Evolutionary conservation across 2,888 invertebrate genomes (phyloP).

Genomic region (Cyrtodaria siliqua): DNA sequence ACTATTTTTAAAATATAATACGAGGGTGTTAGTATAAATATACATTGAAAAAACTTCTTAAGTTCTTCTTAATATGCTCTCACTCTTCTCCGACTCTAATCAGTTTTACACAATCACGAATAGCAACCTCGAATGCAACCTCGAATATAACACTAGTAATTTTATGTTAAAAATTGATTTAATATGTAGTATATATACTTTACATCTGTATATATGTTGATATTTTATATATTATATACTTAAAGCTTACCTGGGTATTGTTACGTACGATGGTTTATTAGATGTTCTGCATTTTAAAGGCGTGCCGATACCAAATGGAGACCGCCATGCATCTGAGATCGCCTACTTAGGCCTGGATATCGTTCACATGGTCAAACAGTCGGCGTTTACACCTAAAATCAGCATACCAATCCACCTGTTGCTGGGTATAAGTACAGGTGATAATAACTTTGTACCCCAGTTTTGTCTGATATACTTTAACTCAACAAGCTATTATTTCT

Average conservation of each 20-base stretch:
- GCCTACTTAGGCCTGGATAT: conserved; percentile 1
- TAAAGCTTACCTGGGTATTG: too few relatives aligned
- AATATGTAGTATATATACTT: neutral
- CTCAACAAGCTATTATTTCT: too few relatives aligned
- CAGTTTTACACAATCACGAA: too few relatives aligned
- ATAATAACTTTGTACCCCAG: neutral
- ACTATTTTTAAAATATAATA: too few relatives aligned
- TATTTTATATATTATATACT: too few relatives aligned
- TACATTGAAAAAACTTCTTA: too few relatives aligned
- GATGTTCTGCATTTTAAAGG: neutral
- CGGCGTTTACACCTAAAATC: neutral
- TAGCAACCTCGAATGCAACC: neutral
- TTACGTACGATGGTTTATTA: neutral
- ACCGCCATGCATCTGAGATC: neutral
- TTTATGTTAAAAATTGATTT: neutral
- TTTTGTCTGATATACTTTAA: too few relatives aligned
- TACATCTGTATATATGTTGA: neutral
- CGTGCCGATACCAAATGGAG: neutral
- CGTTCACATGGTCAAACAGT: neutral
- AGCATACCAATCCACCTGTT: too few relatives aligned
- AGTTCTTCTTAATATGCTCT: too few relatives aligned
- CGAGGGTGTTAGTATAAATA: too few relatives aligned
- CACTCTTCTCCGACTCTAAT: too few relatives aligned
- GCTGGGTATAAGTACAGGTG: neutral
- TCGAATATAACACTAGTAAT: too few relatives aligned